phyloP scores from a whole-genome alignment of 1,140 invertebrate species.

The Nautilus pompilius region DNA sequence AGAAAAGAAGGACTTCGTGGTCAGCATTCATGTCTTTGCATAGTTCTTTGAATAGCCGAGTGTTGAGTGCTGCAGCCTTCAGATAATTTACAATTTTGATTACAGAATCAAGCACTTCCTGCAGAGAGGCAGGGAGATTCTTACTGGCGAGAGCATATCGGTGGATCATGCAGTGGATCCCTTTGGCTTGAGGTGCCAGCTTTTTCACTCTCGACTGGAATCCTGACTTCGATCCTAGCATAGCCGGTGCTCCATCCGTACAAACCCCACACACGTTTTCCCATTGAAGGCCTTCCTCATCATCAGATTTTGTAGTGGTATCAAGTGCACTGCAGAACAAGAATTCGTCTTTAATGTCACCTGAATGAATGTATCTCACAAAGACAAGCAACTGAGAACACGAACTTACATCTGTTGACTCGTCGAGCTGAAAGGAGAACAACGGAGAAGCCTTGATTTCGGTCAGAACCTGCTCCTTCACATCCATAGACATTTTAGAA shows the following conservation, averaged over 20 bases:
- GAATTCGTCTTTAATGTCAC: conserved; percentile 1
- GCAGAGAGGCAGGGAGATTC: conserved; percentile 5
- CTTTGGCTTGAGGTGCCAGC: not conserved
- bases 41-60: not conserved
- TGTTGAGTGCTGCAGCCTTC: not conserved
- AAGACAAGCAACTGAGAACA: conserved; percentile 1
- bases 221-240: not conserved
- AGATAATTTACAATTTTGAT: conserved; percentile 1
- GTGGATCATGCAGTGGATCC: conserved; percentile 13
- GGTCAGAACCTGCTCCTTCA: not conserved
- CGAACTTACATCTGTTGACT: not conserved
- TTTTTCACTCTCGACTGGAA: conserved; percentile 4
- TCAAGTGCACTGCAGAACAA: conserved; percentile 4
- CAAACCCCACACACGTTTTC: conserved; percentile 1
- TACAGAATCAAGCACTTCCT: conserved; percentile 4
- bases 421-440: not conserved
- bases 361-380: conserved; percentile 1
- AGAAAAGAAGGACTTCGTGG: conserved; percentile 1
- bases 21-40: not conserved
- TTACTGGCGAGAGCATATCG: conserved; percentile 6
- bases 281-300: not conserved
- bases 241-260: not conserved
- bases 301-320: not conserved
- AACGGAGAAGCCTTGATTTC: conserved; percentile 3
- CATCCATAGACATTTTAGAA: conserved; percentile 5